Evolutionary conservation across 2,888 invertebrate genomes (phyloP), one percentile per base, ranked within the genome.

Genomic region (Cephus runcator): DNA sequence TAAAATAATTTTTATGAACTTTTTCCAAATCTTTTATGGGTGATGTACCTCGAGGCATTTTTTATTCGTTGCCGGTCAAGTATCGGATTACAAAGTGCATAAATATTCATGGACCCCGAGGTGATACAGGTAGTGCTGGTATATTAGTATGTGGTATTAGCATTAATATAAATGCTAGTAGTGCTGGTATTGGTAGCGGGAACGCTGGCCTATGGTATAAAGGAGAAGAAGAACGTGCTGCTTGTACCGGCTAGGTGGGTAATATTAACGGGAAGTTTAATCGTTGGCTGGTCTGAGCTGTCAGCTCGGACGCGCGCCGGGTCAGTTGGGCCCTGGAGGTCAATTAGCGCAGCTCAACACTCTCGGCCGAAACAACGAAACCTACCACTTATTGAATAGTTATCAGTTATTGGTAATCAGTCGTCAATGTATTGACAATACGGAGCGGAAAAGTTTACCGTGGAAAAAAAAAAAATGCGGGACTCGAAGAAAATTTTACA

Each of bases 261-360:
- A 83, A 88, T 88, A 88, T 90, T 90, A 91, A 90, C 90, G 90
- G 90, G 88, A 90, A 89, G 90, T 90, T 90, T 90, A 89, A 90
- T 90, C 89, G 88, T 88, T 84, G 88, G 85, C 85, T 85, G 88
- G 88, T 87, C 88, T 85, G 85, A 85, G 84, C 88, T 89, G 88
- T 88, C 87, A 88, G 86, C 88, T 86, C 85, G 88, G 88, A 88
- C 90, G 88, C 87, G 88, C 89, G 90, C 88, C 88, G 88, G 90
- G 90, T 90, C 90, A 90, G 89, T 88, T 85, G 83, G 86, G 88
- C 88, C 87, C 89, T 85, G 84, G 88, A 89, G 90, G 91, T 91
- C 91, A 90, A 90, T 91, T 91, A 91, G 90, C 87, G 87, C 88
- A 88, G 88, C 88, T 90, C 90, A 89, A 89, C 90, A 90, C 89